Percentiles rank a stretch among this genome's conserved stretches.
phyloP scores from a whole-genome alignment of 2,797 vertebrate genomes.

The Falco cherrug region DNA sequence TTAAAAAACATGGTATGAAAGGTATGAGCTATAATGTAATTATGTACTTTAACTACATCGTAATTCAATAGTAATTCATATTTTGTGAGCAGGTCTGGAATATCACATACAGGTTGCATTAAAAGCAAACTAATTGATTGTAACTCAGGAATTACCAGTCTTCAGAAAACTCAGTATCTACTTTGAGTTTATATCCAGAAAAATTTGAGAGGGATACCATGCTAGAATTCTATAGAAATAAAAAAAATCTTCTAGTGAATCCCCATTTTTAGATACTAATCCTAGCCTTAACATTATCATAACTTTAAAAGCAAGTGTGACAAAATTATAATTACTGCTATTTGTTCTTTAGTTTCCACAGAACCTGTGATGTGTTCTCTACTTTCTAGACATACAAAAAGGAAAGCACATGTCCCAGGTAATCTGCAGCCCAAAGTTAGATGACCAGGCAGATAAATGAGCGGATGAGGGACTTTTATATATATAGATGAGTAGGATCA shows the following conservation, averaged over 20 bases:
- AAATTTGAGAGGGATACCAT: neutral
- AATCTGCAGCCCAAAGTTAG: neutral
- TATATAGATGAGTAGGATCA: neutral
- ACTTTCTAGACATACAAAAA: neutral
- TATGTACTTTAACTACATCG: neutral
- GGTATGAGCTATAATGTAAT: neutral
- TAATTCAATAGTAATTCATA: neutral
- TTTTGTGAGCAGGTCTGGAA: neutral
- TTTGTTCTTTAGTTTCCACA: neutral
- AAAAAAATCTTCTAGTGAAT: neutral
- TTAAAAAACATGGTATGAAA: neutral
- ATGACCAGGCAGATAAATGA: neutral
- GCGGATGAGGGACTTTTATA: neutral
- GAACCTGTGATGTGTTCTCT: neutral
- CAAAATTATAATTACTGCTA: neutral
- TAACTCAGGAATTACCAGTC: neutral
- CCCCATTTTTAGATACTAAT: neutral
- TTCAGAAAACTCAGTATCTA: neutral
- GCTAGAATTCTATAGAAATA: neutral
- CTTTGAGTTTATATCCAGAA: neutral
- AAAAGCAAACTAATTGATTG: neutral
- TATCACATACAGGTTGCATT: neutral
- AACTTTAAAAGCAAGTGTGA: neutral
- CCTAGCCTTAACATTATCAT: accelerated
- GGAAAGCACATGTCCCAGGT: neutral